phyloP scores from a whole-genome alignment of 2,888 invertebrate species.

The Lottia scabra region DNA sequence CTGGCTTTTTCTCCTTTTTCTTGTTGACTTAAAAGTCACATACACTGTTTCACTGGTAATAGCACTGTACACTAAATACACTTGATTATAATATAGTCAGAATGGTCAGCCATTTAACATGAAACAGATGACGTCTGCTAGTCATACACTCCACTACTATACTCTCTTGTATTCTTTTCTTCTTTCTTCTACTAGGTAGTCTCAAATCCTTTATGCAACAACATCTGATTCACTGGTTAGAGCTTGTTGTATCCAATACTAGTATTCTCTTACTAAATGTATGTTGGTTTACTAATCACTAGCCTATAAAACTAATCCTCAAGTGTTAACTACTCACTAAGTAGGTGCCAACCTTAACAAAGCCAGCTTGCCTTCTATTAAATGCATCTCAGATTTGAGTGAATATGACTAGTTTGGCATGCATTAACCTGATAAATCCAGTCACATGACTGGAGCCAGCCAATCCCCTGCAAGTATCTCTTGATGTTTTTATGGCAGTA shows the following conservation, averaged over 20 bases:
- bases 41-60: too few species aligned
- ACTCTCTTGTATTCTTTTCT: neutral
- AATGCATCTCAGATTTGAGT: slow-evolving; percentile 4
- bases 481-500: slow-evolving; percentile 7
- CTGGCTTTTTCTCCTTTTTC: neutral
- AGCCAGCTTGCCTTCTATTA: slow-evolving; percentile 3
- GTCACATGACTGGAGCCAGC: neutral
- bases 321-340: slow-evolving; percentile 4
- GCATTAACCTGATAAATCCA: slow-evolving; percentile 3
- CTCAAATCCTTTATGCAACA: slow-evolving; percentile 4
- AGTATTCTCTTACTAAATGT: too few species aligned
- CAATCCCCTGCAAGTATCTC: neutral
- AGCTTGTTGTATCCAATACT: too few species aligned
- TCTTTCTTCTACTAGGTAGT: slow-evolving; percentile 3
- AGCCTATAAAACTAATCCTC: neutral
- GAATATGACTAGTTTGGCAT: slow-evolving; percentile 7
- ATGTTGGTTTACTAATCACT: too few species aligned
- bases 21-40: too few species aligned
- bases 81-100: neutral
- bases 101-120: neutral
- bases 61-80: too few species aligned
- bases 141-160: too few species aligned
- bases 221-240: neutral
- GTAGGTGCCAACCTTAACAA: neutral
- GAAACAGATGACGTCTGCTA: neutral